Base-by-base conservation (phyloP, 2,888 invertebrate genomes). In the Napeogenes inachia region DNA sequence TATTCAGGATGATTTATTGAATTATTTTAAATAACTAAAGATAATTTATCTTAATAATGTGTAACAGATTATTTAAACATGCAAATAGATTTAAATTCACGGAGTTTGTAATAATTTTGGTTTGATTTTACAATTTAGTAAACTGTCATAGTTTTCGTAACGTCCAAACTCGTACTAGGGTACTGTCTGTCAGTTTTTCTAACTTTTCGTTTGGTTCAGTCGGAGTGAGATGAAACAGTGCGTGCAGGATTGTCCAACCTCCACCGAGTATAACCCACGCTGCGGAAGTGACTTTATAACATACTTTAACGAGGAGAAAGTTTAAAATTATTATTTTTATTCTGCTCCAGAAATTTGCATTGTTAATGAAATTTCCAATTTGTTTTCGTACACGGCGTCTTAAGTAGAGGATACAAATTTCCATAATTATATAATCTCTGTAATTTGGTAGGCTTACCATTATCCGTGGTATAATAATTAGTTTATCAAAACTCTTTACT, bases 201-300 rank as follows among this genome's bases (percentile, higher is more conserved):
- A 30, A 50, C 50, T 50, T 4, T 47, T 13, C 3, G 13, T 46
- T 50, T 35, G 33, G n/a, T 50, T 47, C 46, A 30, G 77, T 76
- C 50, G 76, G 77, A 60, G 78, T 76, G 42, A 66, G 2, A 57
- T 60, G 50, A 64, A 60, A 55, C 64, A 64, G 47, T 61, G 61
- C 57, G 33, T 63, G 21, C 62, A 57, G 57, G 63, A 59, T 42
- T 61, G 61, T 33, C 56, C 67, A 6, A 64, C 74, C 0, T 74
- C 75, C 1, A 71, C 78, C 3, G 75, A 80, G 59, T 80, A 80
- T 61, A 67, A 68, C 42, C 80, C 80, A 0, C 67, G 80, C 10
- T 82, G 81, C 62, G 80, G 80, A 4, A 73, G 75, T 4, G 71
- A 82, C 63, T 74, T 77, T 46, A 72, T 82, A 3, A 80, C 81